Evolutionary conservation across 1,140 invertebrate species (phyloP), one percentile per base, ranked within the genome.

Genomic region (Tribolium madens): DNA sequence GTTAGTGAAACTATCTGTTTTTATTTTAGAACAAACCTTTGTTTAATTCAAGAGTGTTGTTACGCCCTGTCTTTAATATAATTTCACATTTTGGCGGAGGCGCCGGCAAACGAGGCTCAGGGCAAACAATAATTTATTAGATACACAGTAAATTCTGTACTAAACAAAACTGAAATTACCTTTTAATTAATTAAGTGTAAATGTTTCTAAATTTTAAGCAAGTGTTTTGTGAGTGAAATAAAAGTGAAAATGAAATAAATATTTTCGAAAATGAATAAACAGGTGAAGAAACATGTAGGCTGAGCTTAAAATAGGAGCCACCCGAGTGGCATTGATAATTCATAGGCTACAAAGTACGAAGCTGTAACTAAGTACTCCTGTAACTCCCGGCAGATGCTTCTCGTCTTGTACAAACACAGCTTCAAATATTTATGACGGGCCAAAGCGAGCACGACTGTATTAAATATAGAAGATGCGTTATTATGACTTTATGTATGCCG

Each of bases 311-410:
- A 64, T 64, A 33, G 31, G 57, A 64, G 57, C 10, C 36, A 14
- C 57, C 57, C n/a, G 21, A 17, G 68, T 14, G 7, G 15, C 68
- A 47, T 71, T 7, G 68, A 71, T 71, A 71, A 71, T 71, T 71
- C 68, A 71, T 71, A 71, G 47, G 31, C 14, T 50, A 71, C 68
- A 71, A 71, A 71, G 68, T 71, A 71, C 57, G 57, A 64, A 57
- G 26, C 57, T 47, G 68, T 71, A 71, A 71, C 68, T 71, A 71
- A 71, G 68, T 71, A 71, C 68, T 71, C 68, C 13, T 17, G 36
- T 71, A 26, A 47, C 47, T 71, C 68, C 68, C 47, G 47, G 36
- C 57, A 64, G 57, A 64, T 64, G 57, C 57, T 64, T 64, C 57
- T 64, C 47, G 17, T 71, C 68, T 71, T 71, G 68, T 71, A 71